These are phyloP conservation scores for Recurvirostra avosetta DNA, from an alignment of 2,113 vertebrate species.

Conservation along the genomic window DNA sequence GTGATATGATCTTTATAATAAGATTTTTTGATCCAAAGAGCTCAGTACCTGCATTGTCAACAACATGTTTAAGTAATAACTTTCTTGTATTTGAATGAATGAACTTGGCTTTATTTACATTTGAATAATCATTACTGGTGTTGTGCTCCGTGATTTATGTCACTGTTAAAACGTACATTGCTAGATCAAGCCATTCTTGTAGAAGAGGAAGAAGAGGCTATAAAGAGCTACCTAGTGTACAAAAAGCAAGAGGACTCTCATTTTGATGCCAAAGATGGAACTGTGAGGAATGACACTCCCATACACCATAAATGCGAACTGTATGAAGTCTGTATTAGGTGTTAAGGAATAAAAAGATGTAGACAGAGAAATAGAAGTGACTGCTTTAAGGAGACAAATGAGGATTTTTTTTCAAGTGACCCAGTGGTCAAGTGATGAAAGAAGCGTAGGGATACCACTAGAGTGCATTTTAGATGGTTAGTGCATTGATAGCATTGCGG, in stretches of 20 bases:
- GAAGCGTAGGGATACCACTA: accelerated
- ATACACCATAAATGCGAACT: background rate
- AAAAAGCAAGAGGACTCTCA: background rate
- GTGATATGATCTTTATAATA: background rate
- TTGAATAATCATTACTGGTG: background rate
- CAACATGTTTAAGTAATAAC: background rate
- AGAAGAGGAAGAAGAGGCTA: background rate
- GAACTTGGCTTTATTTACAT: background rate
- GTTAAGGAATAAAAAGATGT: background rate
- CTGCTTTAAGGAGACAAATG: background rate
- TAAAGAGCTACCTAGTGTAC: background rate
- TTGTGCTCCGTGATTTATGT: background rate
- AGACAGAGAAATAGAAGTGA: background rate
- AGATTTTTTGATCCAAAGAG: background rate
- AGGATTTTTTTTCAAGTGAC: background rate
- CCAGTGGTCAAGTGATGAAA: background rate
- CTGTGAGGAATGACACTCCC: background rate
- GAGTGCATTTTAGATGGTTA: background rate
- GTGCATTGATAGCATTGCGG: background rate
- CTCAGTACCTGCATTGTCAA: background rate
- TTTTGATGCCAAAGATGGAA: background rate
- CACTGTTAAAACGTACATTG: background rate
- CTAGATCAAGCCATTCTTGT: background rate
- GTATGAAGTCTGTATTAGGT: background rate
- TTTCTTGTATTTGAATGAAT: background rate